Base-by-base conservation (phyloP, 2,797 vertebrate species). In the Ctenopoma kingsleyae region DNA sequence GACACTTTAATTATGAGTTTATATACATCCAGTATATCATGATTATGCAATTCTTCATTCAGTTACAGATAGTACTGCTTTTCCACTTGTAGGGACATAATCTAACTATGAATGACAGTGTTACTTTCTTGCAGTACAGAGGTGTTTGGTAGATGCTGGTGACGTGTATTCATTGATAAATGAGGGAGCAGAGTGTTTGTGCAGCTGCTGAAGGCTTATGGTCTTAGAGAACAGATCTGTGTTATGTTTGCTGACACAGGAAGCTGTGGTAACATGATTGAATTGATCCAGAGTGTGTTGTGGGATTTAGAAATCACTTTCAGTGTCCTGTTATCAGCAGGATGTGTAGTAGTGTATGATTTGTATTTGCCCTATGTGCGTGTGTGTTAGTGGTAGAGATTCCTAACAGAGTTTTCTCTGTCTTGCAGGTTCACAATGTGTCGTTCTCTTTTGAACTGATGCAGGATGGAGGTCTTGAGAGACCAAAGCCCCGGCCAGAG, bases 361-460 rank as follows among this genome's bases (percentile, higher is more conserved):
- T 51, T 79, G 51, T 32, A 19, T 5, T 19, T 32, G n/a, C 50
- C 19, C 40, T 27, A 41, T 63, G 40, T 53, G 19, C n/a, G 3
- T 73, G 35, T 23, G 16, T 52, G 35, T 55, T 53, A 43, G 25
- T 27, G 22, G 49, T 17, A 1, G 51, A 10, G 12, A 13, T 32
- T 40, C 6, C 41, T 71, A 36, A 77, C 40, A 9, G 20, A 19
- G 5, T 35, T 0, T 0, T 63, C 12, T 4, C 35, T 68, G 30
- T 83, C 53, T 81, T 58, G 25, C 85, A 99, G 97, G 98, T 99
- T 4, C 88, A 98, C 85, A 99, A 99, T 1, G 97, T 99, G 49
- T 96, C 97, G 58, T 97, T 99, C 83, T 96, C 98, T 2, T 99
- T 99, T 86, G 98, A 99, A 49, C 94, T 99, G 85, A 99, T 99